Evolutionary conservation across 2,113 vertebrate species (phyloP), one percentile per base, ranked within the genome.

Genomic region (Nannospalax galili): DNA sequence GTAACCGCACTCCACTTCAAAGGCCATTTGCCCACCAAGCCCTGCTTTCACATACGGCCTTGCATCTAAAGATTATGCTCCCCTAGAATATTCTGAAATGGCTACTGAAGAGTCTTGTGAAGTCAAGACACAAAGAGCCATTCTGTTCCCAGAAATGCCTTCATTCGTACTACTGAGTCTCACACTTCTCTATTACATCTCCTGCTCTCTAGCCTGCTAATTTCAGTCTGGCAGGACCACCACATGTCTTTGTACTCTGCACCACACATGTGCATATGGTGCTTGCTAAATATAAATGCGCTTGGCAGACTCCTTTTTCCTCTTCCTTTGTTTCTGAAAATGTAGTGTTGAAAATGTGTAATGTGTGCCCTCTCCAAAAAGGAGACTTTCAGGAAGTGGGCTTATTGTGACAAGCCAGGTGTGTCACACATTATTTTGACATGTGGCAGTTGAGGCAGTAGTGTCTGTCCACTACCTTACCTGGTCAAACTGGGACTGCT

Each of bases 241-340:
- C 84, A 94, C 73, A 78, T 96, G 40, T 86, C 82, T 97, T 94
- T 92, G 90, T 96, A 95, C 97, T 98, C 96, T n/a, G 69, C 11
- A 94, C 40, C 64, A 26, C 96, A 94, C 96, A 96, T 67, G 69
- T 98, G 97, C 87, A 84, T 96, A 90, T 92, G 95, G 95, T 78
- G 77, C 15, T 24, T 95, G 84, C 87, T 97, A 89, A 84, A 93
- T 97, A 97, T 98, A 85, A 97, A 96, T 88, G 91, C 94, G 95
- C 94, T 88, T 82, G 93, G 93, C 95, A 97, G 16, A 81, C 80
- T 90, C 77, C 85, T 92, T 93, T 94, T 88, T 9, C 81, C 93
- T 94, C 90, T 97, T 60, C 96, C 93, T 97, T 98, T 98, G 74
- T 95, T 98, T 98, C 97, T 89, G 96, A 90, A 77, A 93, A 96